Base-by-base conservation (phyloP, 2,797 vertebrate genomes). In the Lagorchestes hirsutus region DNA sequence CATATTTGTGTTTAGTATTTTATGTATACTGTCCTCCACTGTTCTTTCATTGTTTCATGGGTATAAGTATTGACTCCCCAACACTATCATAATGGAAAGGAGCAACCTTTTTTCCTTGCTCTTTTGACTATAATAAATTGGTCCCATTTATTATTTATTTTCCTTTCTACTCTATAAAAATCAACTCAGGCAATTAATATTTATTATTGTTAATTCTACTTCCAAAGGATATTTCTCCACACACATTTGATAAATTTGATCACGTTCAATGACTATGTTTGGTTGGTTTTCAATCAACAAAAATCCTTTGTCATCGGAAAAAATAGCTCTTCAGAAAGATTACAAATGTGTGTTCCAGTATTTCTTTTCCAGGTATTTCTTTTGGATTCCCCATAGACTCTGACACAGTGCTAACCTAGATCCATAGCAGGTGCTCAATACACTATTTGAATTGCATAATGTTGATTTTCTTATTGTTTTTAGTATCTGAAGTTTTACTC, bases 361-460 rank as follows among this genome's bases (percentile, higher is more conserved):
- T 12, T 52, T 3, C 16, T 92, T 94, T 93, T 54, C 67, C 40
- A 82, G 4, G 9, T 46, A 22, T 12, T 52, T 4, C 18, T 92
- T 94, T 93, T 54, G 14, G 9, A 22, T 92, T 55, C 92, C 56
- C 57, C 28, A 24, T 27, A 56, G 34, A 34, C 16, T 3, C 5
- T 90, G 46, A 82, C 54, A 22, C 6, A 5, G 55, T 59, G 31
- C 28, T 95, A 27, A 87, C 40, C 22, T 50, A 96, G n/a, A 54
- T 0, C 87, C 59, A 4, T 92, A 16, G 1, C 55, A 87, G 59
- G 1, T 27, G 92, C 82, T 67, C 8, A 24, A 92, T 57, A 82
- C 57, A 93, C 56, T 59, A 82, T 52, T 52, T 91, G 58, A 34
- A 93, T 94, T 93, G 91, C 56, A 52, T 90, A 27, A 57, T 56